phyloP scores from a whole-genome alignment of 2,888 invertebrate species.

The Cheilosia grossa region DNA sequence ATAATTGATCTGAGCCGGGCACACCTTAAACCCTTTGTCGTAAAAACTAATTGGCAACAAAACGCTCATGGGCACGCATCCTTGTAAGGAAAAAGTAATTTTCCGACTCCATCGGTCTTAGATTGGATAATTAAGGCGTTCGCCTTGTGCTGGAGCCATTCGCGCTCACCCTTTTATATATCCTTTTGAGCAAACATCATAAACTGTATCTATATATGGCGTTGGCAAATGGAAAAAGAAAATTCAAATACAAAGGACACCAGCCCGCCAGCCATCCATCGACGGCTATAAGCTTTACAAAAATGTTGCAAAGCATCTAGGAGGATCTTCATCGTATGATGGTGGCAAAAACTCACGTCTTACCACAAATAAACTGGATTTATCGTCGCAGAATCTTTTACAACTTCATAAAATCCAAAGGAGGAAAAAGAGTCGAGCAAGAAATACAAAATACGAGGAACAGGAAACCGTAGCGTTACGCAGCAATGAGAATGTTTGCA shows the following conservation, averaged over 20 bases:
- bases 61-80: conserved; percentile 41
- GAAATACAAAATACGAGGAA: conserved; percentile 24
- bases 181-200: conserved; percentile 54
- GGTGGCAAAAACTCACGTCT: conserved; percentile 58
- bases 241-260: conserved; percentile 26
- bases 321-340: conserved; percentile 28
- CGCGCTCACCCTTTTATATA: conserved; percentile 48
- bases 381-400: conserved; percentile 67
- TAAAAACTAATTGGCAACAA: conserved; percentile 62
- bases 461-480: conserved; percentile 45
- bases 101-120: conserved; percentile 61
- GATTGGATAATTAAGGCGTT: conserved; percentile 70
- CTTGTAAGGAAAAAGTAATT: conserved; percentile 48
- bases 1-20: background rate
- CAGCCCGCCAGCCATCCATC: conserved; percentile 27
- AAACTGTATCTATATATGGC: conserved; percentile 25
- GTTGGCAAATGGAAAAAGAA: conserved; percentile 1
- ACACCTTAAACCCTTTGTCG: conserved; percentile 8
- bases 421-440: conserved; percentile 14
- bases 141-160: conserved; percentile 7
- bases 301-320: conserved; percentile 51
- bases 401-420: conserved; percentile 61
- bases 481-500: conserved; percentile 53
- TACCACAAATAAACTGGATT: conserved; percentile 62
- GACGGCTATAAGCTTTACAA: conserved; percentile 28